phyloP scores from a whole-genome alignment of 37 sponge, comb jelly and placozoan genomes.

The Oscarella lobularis region DNA sequence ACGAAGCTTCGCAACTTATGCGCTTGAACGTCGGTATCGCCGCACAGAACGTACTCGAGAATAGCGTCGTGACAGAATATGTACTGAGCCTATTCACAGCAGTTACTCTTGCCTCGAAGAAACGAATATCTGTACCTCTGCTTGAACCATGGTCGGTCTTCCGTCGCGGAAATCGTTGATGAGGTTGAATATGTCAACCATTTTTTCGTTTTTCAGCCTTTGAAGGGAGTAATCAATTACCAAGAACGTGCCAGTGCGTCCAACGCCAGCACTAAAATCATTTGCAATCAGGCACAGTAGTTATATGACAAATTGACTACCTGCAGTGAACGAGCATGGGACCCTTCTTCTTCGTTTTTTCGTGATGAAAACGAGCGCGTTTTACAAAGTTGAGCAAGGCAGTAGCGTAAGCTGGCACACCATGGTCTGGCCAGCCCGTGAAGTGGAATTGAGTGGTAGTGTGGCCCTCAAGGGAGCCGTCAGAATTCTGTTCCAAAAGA shows the following conservation, averaged over 20 bases:
- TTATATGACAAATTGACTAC: background rate
- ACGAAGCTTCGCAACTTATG: constrained; percentile 13
- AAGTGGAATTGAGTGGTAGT: background rate
- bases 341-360: background rate
- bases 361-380: background rate
- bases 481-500: too few relatives aligned
- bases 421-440: background rate
- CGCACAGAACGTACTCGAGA: constrained; percentile 30
- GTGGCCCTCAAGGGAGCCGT: background rate
- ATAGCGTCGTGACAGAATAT: constrained; percentile 66
- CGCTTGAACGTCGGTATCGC: constrained; percentile 31
- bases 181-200: background rate
- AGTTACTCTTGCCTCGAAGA: background rate
- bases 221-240: background rate
- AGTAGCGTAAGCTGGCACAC: background rate
- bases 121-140: background rate
- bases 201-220: background rate
- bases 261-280: background rate
- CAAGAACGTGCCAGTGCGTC: background rate
- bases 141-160: background rate
- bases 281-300: background rate
- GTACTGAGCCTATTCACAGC: constrained; percentile 40
- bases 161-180: background rate
- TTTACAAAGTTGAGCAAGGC: background rate
- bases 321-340: background rate